Evolutionary conservation across 2,888 invertebrate species (phyloP), one percentile per base, ranked within the genome.

Genomic region (Panzeria rudis): DNA sequence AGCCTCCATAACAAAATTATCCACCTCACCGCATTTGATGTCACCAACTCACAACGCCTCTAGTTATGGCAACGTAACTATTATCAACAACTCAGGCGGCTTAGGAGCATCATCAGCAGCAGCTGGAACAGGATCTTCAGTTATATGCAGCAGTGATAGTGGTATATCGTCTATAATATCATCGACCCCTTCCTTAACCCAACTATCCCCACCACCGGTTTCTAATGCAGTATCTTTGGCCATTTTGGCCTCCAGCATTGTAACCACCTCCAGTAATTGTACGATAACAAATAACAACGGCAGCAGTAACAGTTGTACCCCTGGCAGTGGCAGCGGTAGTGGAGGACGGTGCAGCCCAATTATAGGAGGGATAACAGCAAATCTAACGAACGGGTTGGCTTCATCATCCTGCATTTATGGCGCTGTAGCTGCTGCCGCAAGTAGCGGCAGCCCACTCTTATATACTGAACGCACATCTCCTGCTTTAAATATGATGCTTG

Each of bases 121-220:
- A 72, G 75, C 56, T 50, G 84, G 59, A 81, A 66, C 56, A 50
- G 73, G 38, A 68, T 4, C 86, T 44, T 84, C 86, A 44, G 84
- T 86, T 35, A 87, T 87, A 73, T 89, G 91, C 80, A 91, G 86
- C 79, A 87, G 86, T 78, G 91, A 91, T 86, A 91, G 91, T 86
- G 91, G 91, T 87, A 91, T 91, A 80, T 91, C 91, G 25, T 87
- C 88, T 75, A 84, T 88, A 44, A 86, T 87, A 50, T 88, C 88
- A 32, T 88, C 88, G 62, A 87, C 88, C 5, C 88, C 88, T 3
- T 90, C 91, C 9, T 82, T 91, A 59, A 89, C 89, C 54, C 91
- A 91, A 87, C 89, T 91, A 54, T 91, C 91, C 83, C 91, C 91
- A 47, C 91, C 91, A 73, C 86, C 86, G 72, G 83, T 79, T 68